Base-by-base conservation (phyloP, 92 coral and sea anemone species). In the Actinernus sp. region DNA sequence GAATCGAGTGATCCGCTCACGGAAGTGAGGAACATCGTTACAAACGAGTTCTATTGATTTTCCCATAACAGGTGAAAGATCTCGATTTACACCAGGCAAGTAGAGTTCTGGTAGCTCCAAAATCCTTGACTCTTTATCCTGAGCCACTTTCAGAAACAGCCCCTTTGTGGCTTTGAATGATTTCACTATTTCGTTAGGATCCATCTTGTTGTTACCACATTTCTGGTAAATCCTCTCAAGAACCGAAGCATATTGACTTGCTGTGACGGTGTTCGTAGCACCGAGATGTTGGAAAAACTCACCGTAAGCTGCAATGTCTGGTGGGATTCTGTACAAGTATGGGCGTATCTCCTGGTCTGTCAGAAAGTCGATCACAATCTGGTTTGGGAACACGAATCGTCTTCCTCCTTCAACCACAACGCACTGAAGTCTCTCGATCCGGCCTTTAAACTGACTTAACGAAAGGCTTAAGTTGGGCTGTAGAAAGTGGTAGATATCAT, bases 211-310 rank as follows among this genome's bases (percentile, higher is more conserved):
- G 16, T 36, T 31, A 20, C 26, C 39, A 21, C 47, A 60, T 18
- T 34, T 57, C 33, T 16, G 30, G 31, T 51, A 65, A 3, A 88
- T 60, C 59, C 29, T 61, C 14, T 50, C 38, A 2, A 88, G 55
- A 2, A 88, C 87, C 83, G 61, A 39, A 18, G 87, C 90, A 21
- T 71, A 87, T 49, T 90, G 97, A 23, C 18, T 71, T 0, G 87
- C 46, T 4, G 65, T 87, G 7, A 68, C 89, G 2, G 61, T 50
- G 4, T 25, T 43, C 9, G 83, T 53, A 20, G 83, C 61, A 2
- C 93, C 97, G 36, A 90, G 83, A 27, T 30, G 34, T 33, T 41
- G 24, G 58, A 90, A 87, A 10, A 90, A 18, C 8, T 0, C 2
- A 3, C 11, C 7, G 25, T 67, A 82, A 29, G 16, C 10, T 6